Evolutionary conservation across 2,113 vertebrate species (phyloP).

Genomic region (Oenanthe melanoleuca): DNA sequence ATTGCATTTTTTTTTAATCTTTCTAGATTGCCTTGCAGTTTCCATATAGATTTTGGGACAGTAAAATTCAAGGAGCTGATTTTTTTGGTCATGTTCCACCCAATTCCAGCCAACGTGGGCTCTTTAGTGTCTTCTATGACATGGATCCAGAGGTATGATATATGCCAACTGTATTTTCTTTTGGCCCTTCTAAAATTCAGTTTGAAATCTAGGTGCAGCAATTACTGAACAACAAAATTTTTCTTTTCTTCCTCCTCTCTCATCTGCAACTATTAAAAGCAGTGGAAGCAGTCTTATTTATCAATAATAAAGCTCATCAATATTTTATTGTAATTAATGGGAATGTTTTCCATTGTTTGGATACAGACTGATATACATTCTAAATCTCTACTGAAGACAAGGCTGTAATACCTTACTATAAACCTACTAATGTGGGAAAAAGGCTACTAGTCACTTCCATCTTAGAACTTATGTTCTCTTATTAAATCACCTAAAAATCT

Average conservation of each 20-base stretch:
- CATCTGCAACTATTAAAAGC: not conserved
- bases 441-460: not conserved
- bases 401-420: not conserved
- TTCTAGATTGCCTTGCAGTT: conserved; percentile 92
- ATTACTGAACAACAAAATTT: not conserved
- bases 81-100: conserved; percentile 95
- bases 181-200: not conserved
- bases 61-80: conserved; percentile 94
- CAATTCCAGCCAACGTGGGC: conserved; percentile 85
- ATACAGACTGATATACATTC: not conserved
- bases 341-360: not conserved
- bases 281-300: not conserved
- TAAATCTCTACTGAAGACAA: not conserved
- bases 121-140: conserved; percentile 97
- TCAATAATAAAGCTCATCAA: not conserved
- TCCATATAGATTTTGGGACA: conserved; percentile 94
- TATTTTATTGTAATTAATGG: not conserved
- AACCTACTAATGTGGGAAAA: not conserved
- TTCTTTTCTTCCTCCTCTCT: not conserved
- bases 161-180: not conserved
- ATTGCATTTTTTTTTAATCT: not conserved
- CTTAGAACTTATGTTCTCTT: not conserved
- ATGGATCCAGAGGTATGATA: conserved; percentile 89
- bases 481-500: not conserved
- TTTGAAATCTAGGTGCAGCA: not conserved